These are phyloP conservation scores for Siniperca knerii DNA, from an alignment of 2,113 vertebrate genomes.

Conservation along the genomic window DNA sequence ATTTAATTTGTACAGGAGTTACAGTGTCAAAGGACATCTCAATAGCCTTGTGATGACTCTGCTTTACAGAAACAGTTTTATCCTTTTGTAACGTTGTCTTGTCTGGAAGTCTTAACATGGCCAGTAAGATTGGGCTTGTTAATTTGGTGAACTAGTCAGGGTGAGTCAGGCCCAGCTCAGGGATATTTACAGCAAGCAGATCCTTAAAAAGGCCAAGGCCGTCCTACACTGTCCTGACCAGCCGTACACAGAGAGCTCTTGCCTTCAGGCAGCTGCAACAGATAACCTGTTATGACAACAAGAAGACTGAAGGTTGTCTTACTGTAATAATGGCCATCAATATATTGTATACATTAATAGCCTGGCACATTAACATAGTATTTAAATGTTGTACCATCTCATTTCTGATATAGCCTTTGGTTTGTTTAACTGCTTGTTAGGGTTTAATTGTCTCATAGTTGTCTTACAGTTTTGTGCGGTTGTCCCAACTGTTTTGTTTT, in stretches of 20 bases:
- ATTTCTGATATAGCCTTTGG: not conserved
- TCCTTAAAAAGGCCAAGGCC: conserved; percentile 65
- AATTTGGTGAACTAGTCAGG: conserved; percentile 13
- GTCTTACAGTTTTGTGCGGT: not conserved
- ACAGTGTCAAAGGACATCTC: not conserved
- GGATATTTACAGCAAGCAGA: conserved; percentile 64
- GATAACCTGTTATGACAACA: not conserved
- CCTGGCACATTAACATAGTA: not conserved
- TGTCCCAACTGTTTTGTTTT: not conserved
- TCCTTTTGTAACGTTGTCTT: not conserved
- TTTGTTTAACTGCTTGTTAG: not conserved
- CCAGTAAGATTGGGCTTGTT: not conserved
- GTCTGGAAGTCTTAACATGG: not conserved
- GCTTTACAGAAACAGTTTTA: not conserved
- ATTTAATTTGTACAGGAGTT: not conserved
- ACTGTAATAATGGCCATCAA: not conserved
- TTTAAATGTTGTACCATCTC: not conserved
- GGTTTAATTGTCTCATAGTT: not conserved
- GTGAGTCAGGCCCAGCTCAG: conserved; percentile 70
- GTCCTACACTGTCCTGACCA: conserved; percentile 47
- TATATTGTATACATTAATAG: not conserved
- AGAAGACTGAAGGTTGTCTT: not conserved
- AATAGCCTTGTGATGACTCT: not conserved
- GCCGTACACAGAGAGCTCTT: conserved; percentile 4
- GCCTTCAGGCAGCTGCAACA: conserved; percentile 17